A percentile compares a stretch with the other conserved stretches of the same genome.
Evolutionary conservation across 2,113 vertebrate genomes (phyloP).

Genomic region (Nestor notabilis): DNA sequence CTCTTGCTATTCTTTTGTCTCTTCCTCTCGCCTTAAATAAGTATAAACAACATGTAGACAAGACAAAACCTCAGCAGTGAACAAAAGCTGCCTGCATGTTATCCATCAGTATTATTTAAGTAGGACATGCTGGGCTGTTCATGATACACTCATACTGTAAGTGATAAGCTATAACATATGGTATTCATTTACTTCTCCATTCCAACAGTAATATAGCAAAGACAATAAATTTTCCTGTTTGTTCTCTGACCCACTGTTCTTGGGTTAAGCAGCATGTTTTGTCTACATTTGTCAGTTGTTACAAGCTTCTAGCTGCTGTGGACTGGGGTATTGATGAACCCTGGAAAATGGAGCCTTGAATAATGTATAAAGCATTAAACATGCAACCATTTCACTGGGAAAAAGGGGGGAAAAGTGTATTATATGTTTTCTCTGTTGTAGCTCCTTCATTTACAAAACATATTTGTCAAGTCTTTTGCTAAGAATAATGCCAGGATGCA

Average conservation of each 20-base stretch:
- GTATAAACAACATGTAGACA: slow-evolving; percentile 44
- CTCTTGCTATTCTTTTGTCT: slow-evolving; percentile 22
- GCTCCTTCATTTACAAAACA: slow-evolving; percentile 84
- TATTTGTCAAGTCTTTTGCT: slow-evolving; percentile 85
- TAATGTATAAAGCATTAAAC: slow-evolving; percentile 80
- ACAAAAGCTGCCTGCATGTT: slow-evolving; percentile 66
- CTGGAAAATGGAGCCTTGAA: slow-evolving; percentile 77
- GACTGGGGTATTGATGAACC: slow-evolving; percentile 74
- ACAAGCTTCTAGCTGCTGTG: slow-evolving; percentile 75
- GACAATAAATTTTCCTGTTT: slow-evolving; percentile 80
- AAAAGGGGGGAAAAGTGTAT: slow-evolving; percentile 41
- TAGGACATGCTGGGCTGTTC: slow-evolving; percentile 62
- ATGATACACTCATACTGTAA: slow-evolving; percentile 60
- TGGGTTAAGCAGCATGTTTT: slow-evolving; percentile 80
- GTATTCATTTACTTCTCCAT: slow-evolving; percentile 71
- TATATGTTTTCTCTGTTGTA: slow-evolving; percentile 81
- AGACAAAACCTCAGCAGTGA: slow-evolving; percentile 64
- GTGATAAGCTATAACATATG: slow-evolving; percentile 75
- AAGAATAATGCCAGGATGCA: slow-evolving; percentile 82
- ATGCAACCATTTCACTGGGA: slow-evolving; percentile 67
- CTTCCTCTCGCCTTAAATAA: background rate
- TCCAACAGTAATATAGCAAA: slow-evolving; percentile 72
- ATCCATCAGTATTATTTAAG: slow-evolving; percentile 73
- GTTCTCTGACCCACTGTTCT: slow-evolving; percentile 78
- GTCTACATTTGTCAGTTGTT: slow-evolving; percentile 81